Percentiles rank a stretch among this genome's conserved stretches.
These are phyloP conservation scores for Phymatocera aterrima DNA, from an alignment of 2,888 invertebrate species.

Conservation along the genomic window DNA sequence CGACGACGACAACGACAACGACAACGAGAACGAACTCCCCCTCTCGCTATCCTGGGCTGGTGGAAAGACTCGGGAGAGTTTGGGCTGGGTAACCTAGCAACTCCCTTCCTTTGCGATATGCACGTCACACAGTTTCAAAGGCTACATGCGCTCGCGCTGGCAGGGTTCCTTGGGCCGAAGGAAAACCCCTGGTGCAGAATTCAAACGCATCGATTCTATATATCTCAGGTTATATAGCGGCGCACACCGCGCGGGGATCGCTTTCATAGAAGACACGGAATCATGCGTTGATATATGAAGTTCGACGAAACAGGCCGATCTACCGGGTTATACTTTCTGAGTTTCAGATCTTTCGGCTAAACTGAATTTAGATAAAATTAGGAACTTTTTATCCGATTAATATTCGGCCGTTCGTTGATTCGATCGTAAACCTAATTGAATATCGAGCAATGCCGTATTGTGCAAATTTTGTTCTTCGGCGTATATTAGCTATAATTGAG, in stretches of 20 bases:
- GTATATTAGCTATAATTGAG: no score
- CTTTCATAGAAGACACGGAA: no score
- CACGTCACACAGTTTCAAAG: constrained; percentile 42
- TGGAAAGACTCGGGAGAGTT: constrained; percentile 34
- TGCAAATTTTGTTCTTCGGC: no score
- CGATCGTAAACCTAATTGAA: no score
- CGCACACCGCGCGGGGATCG: no score
- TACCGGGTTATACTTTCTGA: no score
- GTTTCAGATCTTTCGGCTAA: no score
- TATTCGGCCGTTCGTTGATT: no score
- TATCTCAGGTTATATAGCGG: background rate
- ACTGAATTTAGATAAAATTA: no score
- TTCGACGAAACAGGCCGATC: background rate
- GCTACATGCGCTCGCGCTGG: background rate
- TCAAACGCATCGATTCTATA: constrained; percentile 28
- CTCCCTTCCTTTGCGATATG: constrained; percentile 45
- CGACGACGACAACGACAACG: background rate
- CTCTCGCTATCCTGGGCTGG: constrained; percentile 15
- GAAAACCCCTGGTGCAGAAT: background rate
- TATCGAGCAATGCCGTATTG: no score
- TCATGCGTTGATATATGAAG: no score
- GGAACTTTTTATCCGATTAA: no score
- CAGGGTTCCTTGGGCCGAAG: background rate
- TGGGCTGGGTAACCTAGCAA: constrained; percentile 45
- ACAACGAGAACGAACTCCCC: background rate